Percentiles rank a stretch among this genome's conserved stretches.
These are phyloP conservation scores for Drosophila peninsularis DNA, from an alignment of 2,888 invertebrate genomes.

Conservation along the genomic window DNA sequence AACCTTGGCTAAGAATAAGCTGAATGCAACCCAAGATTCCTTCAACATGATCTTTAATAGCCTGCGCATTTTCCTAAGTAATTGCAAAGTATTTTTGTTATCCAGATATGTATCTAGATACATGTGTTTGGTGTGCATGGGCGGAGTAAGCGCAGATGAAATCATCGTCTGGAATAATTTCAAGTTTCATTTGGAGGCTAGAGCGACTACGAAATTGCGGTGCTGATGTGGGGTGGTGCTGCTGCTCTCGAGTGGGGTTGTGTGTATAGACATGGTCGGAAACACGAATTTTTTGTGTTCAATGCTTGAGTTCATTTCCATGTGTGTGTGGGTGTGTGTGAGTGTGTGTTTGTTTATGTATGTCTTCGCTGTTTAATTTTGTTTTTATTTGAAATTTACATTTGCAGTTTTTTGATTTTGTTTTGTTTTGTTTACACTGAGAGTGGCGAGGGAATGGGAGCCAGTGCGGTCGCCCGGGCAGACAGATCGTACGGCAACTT, in stretches of 20 bases:
- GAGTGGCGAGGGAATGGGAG: slow-evolving; percentile 13
- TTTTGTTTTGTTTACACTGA: slow-evolving; percentile 66
- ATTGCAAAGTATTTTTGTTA: slow-evolving; percentile 42
- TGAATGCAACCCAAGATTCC: slow-evolving; percentile 38
- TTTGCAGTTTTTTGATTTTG: slow-evolving; percentile 65
- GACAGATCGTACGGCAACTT: slow-evolving; percentile 47
- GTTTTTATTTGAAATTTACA: slow-evolving; percentile 72
- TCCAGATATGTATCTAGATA: slow-evolving; percentile 42
- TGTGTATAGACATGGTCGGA: slow-evolving; percentile 33
- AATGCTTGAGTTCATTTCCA: slow-evolving; percentile 66
- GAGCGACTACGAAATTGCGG: slow-evolving; percentile 16
- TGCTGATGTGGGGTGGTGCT: background rate
- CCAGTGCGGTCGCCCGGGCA: slow-evolving; percentile 18
- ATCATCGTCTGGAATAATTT: slow-evolving; percentile 76
- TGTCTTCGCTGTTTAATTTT: slow-evolving; percentile 42
- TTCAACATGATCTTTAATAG: slow-evolving; percentile 25
- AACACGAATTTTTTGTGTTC: slow-evolving; percentile 42
- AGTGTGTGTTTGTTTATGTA: slow-evolving; percentile 59
- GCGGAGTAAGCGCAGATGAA: slow-evolving; percentile 74
- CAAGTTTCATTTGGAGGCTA: slow-evolving; percentile 57
- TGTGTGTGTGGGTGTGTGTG: background rate
- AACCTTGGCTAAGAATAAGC: slow-evolving; percentile 57
- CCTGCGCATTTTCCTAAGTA: slow-evolving; percentile 21
- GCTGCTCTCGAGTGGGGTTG: slow-evolving; percentile 10
- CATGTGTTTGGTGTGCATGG: slow-evolving; percentile 26